These are phyloP conservation scores for Apodemus agrarius DNA, from an alignment of 2,797 vertebrate species.

Conservation along the genomic window DNA sequence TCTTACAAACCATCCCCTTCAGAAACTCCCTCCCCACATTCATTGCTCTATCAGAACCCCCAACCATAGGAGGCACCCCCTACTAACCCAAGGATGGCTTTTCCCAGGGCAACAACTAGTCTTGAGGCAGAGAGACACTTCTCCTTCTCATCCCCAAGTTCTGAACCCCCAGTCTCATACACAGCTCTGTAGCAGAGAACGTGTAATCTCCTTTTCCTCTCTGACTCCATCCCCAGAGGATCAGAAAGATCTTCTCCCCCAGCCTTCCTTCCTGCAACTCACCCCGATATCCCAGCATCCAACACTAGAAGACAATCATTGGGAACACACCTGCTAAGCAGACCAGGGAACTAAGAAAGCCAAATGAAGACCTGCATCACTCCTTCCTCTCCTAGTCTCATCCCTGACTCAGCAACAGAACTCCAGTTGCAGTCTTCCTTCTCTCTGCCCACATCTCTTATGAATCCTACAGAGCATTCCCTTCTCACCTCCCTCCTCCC, in stretches of 20 bases:
- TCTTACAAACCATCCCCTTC: not conserved
- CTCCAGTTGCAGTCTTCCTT: not conserved
- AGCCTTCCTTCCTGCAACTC: not conserved
- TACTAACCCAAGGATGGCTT: not conserved
- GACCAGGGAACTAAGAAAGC: not conserved
- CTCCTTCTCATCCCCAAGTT: not conserved
- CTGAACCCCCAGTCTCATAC: not conserved
- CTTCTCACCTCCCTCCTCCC: not conserved
- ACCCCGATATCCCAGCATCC: not conserved
- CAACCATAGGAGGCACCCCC: not conserved
- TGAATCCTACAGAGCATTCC: not conserved
- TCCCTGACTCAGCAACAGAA: not conserved
- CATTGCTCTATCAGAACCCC: not conserved
- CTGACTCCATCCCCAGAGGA: not conserved
- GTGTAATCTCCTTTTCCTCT: not conserved
- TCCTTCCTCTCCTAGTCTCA: not conserved
- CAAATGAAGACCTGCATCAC: not conserved
- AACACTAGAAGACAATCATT: not conserved
- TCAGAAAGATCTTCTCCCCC: not conserved
- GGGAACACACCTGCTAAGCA: not conserved
- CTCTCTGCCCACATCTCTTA: not conserved
- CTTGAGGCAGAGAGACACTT: not conserved
- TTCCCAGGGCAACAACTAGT: not conserved
- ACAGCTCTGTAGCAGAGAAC: not conserved
- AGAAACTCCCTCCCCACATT: not conserved